phyloP scores from a whole-genome alignment of 2,888 invertebrate species.

The Nowickia ferox region DNA sequence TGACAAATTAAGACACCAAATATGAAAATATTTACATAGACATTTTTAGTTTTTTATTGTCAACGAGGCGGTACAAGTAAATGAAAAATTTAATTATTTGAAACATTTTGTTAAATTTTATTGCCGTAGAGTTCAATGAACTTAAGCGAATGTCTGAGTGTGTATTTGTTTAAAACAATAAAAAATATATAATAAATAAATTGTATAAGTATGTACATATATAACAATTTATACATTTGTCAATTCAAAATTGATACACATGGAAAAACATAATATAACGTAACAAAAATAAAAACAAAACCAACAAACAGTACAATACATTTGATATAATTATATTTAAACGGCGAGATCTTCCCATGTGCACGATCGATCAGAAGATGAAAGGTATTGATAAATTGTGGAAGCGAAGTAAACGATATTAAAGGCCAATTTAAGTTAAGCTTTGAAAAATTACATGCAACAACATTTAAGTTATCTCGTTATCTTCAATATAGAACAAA shows the following conservation, averaged over 20 bases:
- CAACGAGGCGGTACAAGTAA: slow-evolving; percentile 32
- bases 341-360: slow-evolving; percentile 4
- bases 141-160: slow-evolving; percentile 24
- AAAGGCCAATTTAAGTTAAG: too few species aligned
- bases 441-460: too few species aligned
- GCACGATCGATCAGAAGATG: background rate
- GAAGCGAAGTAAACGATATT: background rate
- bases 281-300: slow-evolving; percentile 10
- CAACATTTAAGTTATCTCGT: background rate
- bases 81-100: slow-evolving; percentile 48
- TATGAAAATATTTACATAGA: background rate
- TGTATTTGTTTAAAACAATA: background rate
- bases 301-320: background rate
- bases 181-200: background rate
- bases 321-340: slow-evolving; percentile 27
- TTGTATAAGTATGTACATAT: slow-evolving; percentile 3
- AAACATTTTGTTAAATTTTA: slow-evolving; percentile 15
- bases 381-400: slow-evolving; percentile 37
- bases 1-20: background rate
- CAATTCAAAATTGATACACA: slow-evolving; percentile 62
- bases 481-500: background rate
- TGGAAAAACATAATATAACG: slow-evolving; percentile 24
- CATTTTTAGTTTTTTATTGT: slow-evolving; percentile 2
- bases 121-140: slow-evolving; percentile 53
- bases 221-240: slow-evolving; percentile 52